These are phyloP conservation scores for Microtus pennsylvanicus DNA, from an alignment of 2,113 vertebrate species.

Conservation along the genomic window DNA sequence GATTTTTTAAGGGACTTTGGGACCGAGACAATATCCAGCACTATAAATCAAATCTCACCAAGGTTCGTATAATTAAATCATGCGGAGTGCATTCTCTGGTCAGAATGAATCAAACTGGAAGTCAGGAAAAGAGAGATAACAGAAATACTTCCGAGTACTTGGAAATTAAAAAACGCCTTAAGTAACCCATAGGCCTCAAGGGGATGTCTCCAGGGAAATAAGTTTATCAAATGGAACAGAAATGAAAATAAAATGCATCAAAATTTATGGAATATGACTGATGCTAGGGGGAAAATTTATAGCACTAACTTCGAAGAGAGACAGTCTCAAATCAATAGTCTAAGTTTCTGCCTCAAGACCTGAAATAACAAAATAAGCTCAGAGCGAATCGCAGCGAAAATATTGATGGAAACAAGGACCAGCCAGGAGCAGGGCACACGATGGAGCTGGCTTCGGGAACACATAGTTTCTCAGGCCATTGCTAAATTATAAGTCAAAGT, in stretches of 20 bases:
- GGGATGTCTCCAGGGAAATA: conserved; percentile 26
- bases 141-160: background rate
- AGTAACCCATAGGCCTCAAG: background rate
- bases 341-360: background rate
- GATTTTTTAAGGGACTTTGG: background rate
- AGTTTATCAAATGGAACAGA: background rate
- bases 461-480: background rate
- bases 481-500: background rate
- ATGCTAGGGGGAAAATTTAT: background rate
- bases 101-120: conserved; percentile 4
- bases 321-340: background rate
- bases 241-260: conserved; percentile 5
- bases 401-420: background rate
- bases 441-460: background rate
- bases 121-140: background rate
- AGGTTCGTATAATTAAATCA: background rate
- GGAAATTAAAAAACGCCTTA: background rate
- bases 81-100: background rate
- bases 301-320: background rate
- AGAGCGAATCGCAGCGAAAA: background rate
- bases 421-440: background rate
- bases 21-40: background rate
- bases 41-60: background rate
- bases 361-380: background rate
- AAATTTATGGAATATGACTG: background rate